These are phyloP conservation scores for Amphiprion ocellaris DNA, from an alignment of 2,113 vertebrate genomes.

Conservation along the genomic window DNA sequence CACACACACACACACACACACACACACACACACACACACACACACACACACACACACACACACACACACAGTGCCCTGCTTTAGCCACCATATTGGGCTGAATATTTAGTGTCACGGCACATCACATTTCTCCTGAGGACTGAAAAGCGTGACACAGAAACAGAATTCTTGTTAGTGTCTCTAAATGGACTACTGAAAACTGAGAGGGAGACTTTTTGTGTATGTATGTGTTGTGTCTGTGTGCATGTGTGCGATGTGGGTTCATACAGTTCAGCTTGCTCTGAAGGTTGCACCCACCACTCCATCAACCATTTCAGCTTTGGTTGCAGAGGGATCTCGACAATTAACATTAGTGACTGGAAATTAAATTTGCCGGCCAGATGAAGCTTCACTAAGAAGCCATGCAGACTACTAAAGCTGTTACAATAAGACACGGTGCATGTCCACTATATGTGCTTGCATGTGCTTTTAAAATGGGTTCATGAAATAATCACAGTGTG, in stretches of 20 bases:
- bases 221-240: not conserved
- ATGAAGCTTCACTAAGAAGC: constrained; percentile 1
- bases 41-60: constrained; percentile 4
- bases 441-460: not conserved
- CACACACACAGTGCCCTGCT: not conserved
- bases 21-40: constrained; percentile 4
- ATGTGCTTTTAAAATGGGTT: not conserved
- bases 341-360: constrained; percentile 28
- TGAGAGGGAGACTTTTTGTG: not conserved
- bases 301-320: too few relatives aligned
- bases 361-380: constrained; percentile 18
- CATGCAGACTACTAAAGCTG: constrained; percentile 6
- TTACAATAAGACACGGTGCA: not conserved
- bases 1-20: constrained; percentile 4
- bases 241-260: not conserved
- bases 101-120: constrained; percentile 62
- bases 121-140: constrained; percentile 60
- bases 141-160: constrained; percentile 52
- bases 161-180: constrained; percentile 56
- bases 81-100: constrained; percentile 52
- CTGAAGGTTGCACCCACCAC: not conserved
- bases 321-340: not conserved
- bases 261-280: not conserved
- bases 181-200: constrained; percentile 34
- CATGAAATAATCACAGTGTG: constrained; percentile 11